Percentiles rank a stretch among this genome's conserved stretches.
These are phyloP conservation scores for Brachionus calyciflorus DNA, from an alignment of 1,140 invertebrate genomes.

Conservation along the genomic window DNA sequence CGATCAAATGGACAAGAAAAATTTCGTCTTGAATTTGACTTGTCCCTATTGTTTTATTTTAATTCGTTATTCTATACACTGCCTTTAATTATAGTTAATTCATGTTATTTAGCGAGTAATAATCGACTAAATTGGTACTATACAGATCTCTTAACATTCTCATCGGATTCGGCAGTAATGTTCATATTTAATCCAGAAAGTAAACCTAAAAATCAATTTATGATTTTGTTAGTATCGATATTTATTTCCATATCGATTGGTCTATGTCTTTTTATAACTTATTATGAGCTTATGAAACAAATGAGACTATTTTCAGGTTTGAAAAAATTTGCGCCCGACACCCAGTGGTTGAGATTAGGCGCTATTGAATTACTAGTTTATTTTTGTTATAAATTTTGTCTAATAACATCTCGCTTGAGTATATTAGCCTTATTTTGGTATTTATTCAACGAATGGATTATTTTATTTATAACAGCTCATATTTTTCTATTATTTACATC, in stretches of 20 bases:
- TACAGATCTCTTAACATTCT: slow-evolving; percentile 5
- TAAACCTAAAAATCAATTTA: neutral
- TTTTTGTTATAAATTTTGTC: slow-evolving; percentile 43
- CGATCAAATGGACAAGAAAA: neutral
- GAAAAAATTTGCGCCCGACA: neutral
- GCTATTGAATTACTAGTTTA: slow-evolving; percentile 18
- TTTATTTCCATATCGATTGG: slow-evolving; percentile 43
- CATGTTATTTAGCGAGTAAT: slow-evolving; percentile 26
- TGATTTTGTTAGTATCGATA: slow-evolving; percentile 15
- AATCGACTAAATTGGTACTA: slow-evolving; percentile 22
- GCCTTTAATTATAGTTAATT: slow-evolving; percentile 17
- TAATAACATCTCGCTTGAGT: slow-evolving; percentile 29
- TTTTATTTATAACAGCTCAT: neutral
- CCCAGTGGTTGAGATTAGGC: neutral
- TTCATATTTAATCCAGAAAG: slow-evolving; percentile 18
- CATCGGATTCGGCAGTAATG: neutral
- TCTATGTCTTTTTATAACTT: slow-evolving; percentile 31
- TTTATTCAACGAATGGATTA: slow-evolving; percentile 21
- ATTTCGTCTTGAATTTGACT: slow-evolving; percentile 30
- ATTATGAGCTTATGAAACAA: slow-evolving; percentile 38
- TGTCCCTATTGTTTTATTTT: slow-evolving; percentile 24
- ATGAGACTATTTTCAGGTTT: neutral
- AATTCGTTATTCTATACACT: slow-evolving; percentile 35
- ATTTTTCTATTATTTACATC: neutral
- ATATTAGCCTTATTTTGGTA: slow-evolving; percentile 13